Base-by-base conservation (phyloP, 2,888 invertebrate species). In the Synergus gifuensis region DNA sequence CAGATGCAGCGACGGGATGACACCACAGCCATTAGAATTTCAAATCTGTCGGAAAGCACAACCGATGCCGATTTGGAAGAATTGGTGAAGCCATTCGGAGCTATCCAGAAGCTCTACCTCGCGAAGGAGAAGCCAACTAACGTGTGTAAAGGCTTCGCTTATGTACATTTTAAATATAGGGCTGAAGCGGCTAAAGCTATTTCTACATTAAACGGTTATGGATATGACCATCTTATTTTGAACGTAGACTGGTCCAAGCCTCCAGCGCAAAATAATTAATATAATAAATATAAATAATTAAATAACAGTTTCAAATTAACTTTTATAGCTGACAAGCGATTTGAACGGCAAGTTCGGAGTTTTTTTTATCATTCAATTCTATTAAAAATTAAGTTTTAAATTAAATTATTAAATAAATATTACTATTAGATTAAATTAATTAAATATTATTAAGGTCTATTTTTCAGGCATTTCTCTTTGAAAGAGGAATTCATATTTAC, bases 211-310 rank as follows among this genome's bases (percentile, higher is more conserved):
- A 96, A 98, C 90, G 98, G 98, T 0, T 97, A 97, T 91, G 98
- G 99, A 83, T 99, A 98, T 91, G 99, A 99, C 93, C 99, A 99
- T 93, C 95, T 99, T 87, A 99, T 99, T 92, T 94, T 99, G 78
- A 98, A 96, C 92, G 99, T 99, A n/a, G 99, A 99, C 93, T 99
- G 99, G 99, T 98, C 99, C 0, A 99, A 98, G 91, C 97, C 97
- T 63, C 96, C 95, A 82, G 92, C 86, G 1, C 88, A 87, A 80
- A 91, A 81, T 77, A 91, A 88, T 81, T 88, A n/a, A n/a, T n/a
- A n/a, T n/a, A n/a, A n/a, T n/a, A 85, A 88, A 83, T 58, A 80
- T 76, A 11, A 9, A 66, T 67, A 3, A 49, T 4, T 66, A 28
- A 22, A 4, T 14, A 22, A 22, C 1, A 1, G 22, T 60, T 22